Evolutionary conservation across 2,797 vertebrate species (phyloP).

Genomic region (Pempheris klunzingeri): DNA sequence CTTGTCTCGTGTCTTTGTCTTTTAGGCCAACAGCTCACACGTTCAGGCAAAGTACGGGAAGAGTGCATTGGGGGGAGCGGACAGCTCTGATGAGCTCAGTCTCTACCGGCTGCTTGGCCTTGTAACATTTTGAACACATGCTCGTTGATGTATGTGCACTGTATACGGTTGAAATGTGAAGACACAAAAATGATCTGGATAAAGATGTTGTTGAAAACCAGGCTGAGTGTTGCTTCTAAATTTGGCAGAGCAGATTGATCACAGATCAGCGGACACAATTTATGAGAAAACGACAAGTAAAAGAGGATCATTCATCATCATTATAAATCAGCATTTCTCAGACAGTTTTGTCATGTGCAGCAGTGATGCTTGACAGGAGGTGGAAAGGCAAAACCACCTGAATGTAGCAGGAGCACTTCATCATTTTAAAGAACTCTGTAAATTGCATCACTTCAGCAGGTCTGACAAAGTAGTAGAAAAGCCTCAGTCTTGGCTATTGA

Average conservation of each 20-base stretch:
- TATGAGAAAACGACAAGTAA: neutral
- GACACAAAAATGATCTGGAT: neutral
- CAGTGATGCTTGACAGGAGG: constrained; percentile 3
- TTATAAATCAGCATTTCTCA: neutral
- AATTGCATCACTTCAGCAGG: neutral
- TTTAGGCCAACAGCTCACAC: neutral
- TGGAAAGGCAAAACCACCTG: neutral
- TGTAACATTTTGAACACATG: too few relatives aligned
- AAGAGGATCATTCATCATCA: constrained; percentile 6
- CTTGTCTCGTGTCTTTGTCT: too few relatives aligned
- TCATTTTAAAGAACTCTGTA: neutral
- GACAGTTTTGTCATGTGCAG: neutral
- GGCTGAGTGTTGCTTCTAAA: neutral
- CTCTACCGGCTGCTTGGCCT: too few relatives aligned
- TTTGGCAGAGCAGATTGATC: neutral
- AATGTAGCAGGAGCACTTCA: neutral
- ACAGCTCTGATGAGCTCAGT: too few relatives aligned
- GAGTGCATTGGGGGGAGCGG: too few relatives aligned
- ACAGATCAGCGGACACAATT: neutral
- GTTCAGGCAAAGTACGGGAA: neutral
- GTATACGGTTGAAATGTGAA: neutral
- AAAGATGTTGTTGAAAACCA: neutral
- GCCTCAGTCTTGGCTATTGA: neutral
- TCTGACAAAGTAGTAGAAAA: neutral
- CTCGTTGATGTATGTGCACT: neutral